Base-by-base conservation (phyloP, 2,797 vertebrate species). In the Poliocrania exsul region DNA sequence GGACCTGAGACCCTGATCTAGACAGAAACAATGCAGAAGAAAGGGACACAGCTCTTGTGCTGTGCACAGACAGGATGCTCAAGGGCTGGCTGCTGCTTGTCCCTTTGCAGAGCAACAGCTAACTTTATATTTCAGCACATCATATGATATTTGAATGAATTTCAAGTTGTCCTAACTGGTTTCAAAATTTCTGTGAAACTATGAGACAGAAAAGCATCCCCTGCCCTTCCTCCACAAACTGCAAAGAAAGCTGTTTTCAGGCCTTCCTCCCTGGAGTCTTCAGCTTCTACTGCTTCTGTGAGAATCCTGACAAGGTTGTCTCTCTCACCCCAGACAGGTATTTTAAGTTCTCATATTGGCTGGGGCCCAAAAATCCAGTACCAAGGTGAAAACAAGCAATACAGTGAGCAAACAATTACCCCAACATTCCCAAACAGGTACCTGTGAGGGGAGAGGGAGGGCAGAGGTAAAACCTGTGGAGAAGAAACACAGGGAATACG, bases 61-160 rank as follows among this genome's bases (percentile, higher is more conserved):
- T 65, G 21, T 1, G 0, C 4, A 38, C 25, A 53, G 23, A 31
- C 60, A 66, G 56, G 28, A 73, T 0, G 1, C 4, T 42, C 1
- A 0, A 2, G 12, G 24, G 42, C 56, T 75, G 66, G 16, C 35
- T 85, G 47, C 35, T 51, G 28, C 10, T 10, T 74, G 16, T 13
- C 25, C 24, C 60, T 66, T 21, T 28, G 40, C 54, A 57, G 42
- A 70, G 47, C 50, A 86, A 51, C 29, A 80, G 35, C 14, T 51
- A 31, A 29, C 58, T 88, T 80, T 28, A 21, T 25, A 67, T 10
- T 40, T 23, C 13, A 81, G 31, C 21, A 81, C 23, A 65, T 11
- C 0, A 0, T 1, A 7, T 10, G 15, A 14, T 60, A 51, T n/a
- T 33, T 57, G 6, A 47, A 44, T 23, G 9, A 56, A 82, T n/a